Evolutionary conservation across 2,797 vertebrate genomes (phyloP), one percentile per base, ranked within the genome.

Genomic region (Rhynchotus rufescens): DNA sequence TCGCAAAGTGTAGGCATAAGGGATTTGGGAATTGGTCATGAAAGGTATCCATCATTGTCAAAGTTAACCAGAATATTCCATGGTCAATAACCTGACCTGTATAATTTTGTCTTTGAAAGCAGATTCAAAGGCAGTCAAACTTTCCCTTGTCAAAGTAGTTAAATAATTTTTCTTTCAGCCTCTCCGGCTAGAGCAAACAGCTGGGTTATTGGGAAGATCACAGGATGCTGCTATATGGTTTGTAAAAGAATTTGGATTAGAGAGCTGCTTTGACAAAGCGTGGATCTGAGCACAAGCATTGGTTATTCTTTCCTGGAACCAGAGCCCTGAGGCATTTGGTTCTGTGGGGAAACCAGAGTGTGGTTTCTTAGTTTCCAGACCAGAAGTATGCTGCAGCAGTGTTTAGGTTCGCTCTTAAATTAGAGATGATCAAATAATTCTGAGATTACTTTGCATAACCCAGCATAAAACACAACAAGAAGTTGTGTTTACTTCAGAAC

Each of bases 1-100:
- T 65, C 89, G 85, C 84, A 90, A 94, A 95, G 44, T 71, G 36
- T 56, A 73, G 36, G 80, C 80, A 68, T 90, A 91, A 92, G 64
- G 44, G 62, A 90, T 76, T 62, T 90, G 49, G 83, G 69, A 95
- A 94, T 85, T 38, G 36, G 80, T 83, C 87, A 76, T 75, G 89
- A 93, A 93, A 91, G 42, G 83, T 95, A 94, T 96, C 86, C 25
- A 45, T 96, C 95, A 95, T 62, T 96, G 94, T 94, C 93, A 89
- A 84, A 86, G 62, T 47, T 88, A 94, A 79, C 73, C 38, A 83
- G 68, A 83, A 93, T 79, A 79, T 36, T 93, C 68, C 19, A 61
- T 71, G 40, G 80, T 52, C 69, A 89, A 52, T 88, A 86, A 26
- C 61, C 88, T 95, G 87, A 93, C 92, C 89, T 47, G 62, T 83